Percentiles rank a stretch among this genome's conserved stretches.
Conservation (phyloP, 1,140 invertebrate species). For the Panagrolaimus sp. region DNA sequence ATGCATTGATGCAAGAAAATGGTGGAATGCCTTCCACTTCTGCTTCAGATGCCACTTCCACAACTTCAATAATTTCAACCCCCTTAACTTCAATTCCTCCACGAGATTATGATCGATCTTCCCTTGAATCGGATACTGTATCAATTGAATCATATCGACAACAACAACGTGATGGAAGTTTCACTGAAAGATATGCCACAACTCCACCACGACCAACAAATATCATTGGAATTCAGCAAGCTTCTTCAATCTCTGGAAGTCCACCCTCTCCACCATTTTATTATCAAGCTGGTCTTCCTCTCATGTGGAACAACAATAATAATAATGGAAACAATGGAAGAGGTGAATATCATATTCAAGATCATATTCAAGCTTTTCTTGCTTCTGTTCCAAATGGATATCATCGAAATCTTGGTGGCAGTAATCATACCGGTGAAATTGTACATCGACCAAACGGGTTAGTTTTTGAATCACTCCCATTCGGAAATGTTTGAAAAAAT, state of each 20-base stretch:
- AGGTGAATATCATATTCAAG: constrained; percentile 10
- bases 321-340: background rate
- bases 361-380: background rate
- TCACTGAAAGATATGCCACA: too few species aligned
- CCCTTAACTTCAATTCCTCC: background rate
- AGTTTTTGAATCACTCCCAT: background rate
- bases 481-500: too few species aligned
- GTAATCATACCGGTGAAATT: too few species aligned
- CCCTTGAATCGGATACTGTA: too few species aligned
- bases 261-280: constrained; percentile 10
- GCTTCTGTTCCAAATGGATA: background rate
- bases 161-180: too few species aligned
- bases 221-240: background rate
- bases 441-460: background rate
- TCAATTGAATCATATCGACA: too few species aligned
- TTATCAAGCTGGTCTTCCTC: background rate
- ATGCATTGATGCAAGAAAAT: constrained; percentile 6
- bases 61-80: background rate
- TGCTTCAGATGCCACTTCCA: background rate
- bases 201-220: background rate
- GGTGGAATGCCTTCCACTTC: background rate
- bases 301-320: background rate
- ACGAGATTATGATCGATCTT: background rate
- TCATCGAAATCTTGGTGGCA: too few species aligned
- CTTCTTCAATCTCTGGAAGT: background rate